Evolutionary conservation across 2,797 vertebrate genomes (phyloP).

Genomic region (Gambelia wislizenii): DNA sequence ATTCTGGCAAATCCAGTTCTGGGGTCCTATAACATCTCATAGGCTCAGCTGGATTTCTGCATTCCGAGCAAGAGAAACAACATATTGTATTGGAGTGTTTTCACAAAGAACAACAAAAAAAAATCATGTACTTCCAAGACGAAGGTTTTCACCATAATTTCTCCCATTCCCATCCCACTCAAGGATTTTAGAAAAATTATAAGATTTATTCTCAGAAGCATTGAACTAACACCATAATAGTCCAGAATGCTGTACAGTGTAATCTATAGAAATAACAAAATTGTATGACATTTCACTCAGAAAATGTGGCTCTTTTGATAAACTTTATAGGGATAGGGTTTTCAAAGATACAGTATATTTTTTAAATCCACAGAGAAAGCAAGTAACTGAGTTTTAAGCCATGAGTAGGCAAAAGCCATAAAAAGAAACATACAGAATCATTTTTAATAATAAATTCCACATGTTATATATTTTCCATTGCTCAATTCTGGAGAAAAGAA

Average conservation of each 20-base stretch:
- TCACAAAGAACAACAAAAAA: background rate
- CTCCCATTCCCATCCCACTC: background rate
- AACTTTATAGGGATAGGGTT: background rate
- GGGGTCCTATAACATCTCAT: background rate
- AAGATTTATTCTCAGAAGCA: background rate
- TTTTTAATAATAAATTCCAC: background rate
- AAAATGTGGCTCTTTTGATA: background rate
- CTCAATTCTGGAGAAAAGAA: accelerated
- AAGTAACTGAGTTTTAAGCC: background rate
- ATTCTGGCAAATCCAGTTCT: background rate
- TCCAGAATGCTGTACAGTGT: background rate
- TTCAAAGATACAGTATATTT: background rate
- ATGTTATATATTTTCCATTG: background rate
- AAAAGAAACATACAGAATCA: background rate
- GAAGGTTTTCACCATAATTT: background rate
- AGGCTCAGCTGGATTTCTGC: background rate
- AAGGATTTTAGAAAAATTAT: background rate
- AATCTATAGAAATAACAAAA: background rate
- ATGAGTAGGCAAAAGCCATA: background rate
- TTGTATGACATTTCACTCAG: background rate
- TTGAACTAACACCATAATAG: no score
- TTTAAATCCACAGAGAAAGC: background rate
- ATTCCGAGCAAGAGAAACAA: background rate
- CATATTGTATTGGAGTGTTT: background rate
- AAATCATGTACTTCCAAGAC: background rate